A percentile compares a stretch with the other conserved stretches of the same genome.
phyloP scores from a whole-genome alignment of 2,113 vertebrate genomes.

The Dryoscopus gambensis region DNA sequence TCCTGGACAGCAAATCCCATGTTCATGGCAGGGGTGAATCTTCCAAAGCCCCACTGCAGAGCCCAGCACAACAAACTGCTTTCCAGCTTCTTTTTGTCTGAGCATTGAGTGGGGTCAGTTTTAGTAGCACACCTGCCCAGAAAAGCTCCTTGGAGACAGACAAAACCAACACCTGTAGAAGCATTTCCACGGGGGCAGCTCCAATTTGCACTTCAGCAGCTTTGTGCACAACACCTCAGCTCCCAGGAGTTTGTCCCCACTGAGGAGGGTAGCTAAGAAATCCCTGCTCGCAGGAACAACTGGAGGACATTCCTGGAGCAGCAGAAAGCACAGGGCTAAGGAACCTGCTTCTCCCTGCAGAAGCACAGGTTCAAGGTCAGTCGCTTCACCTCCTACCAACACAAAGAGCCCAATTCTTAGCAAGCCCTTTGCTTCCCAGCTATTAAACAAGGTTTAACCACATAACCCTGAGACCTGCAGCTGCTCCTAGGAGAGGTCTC shows the following conservation, averaged over 20 bases:
- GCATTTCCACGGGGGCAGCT: background rate
- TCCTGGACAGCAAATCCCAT: background rate
- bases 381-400: background rate
- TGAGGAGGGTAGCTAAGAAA: background rate
- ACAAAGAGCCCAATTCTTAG: background rate
- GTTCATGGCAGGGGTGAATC: background rate
- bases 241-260: background rate
- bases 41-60: background rate
- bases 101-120: background rate
- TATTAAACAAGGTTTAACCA: background rate
- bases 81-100: background rate
- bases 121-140: background rate
- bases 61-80: background rate
- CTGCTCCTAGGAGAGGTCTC: background rate
- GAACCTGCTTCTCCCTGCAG: background rate
- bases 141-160: background rate
- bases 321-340: accelerated
- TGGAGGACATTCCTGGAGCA: background rate
- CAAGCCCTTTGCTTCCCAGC: background rate
- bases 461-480: background rate
- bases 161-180: background rate
- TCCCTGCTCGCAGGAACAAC: background rate
- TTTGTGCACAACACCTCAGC: background rate
- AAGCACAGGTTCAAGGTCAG: background rate
- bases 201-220: background rate